Evolutionary conservation across 2,113 vertebrate species (phyloP), one percentile per base, ranked within the genome.

Genomic region (Vicugna pacos): DNA sequence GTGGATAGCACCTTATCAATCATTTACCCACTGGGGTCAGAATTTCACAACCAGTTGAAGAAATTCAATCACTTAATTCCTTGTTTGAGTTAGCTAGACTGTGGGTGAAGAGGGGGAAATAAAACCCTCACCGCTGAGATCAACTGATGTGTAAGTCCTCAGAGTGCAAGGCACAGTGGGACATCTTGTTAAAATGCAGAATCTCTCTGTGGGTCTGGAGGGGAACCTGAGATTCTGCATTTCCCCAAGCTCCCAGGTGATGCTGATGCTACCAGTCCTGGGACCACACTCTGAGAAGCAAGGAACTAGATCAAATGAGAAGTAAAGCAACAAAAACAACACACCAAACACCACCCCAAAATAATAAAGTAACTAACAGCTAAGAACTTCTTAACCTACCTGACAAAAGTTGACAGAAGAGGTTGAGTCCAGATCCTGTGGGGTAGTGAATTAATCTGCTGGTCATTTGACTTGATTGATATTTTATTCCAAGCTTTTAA

Each of bases 401-500:
- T 62, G 38, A n/a, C 58, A 22, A 62, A 52, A 64, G 28, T 20
- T 52, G 38, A 38, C 42, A 28, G 52, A 81, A 35, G 30, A 48
- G 7, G 17, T 17, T 17, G 28, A 70, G 9, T 48, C 14, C 15
- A 52, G 3, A n/a, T 20, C 30, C 35, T 64, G 16, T 52, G 26
- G 52, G 0, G 5, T 46, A 87, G 50, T 48, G 72, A 28, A 67
- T 72, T 26, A n/a, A 11, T 76, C 15, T 12, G 22, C 2, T 42
- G 16, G 7, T 38, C 50, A 56, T 82, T 54, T 76, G 62, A 92
- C 58, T 67, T 73, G 70, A 26, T 8, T 46, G 15, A 22, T 52
- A 35, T 17, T 94, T 91, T 89, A 60, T 81, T 60, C 35, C 77
- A 92, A 56, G 32, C 16, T 91, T 60, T 60, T 75, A n/a, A 42